Evolutionary conservation across 2,113 vertebrate genomes (phyloP).

Genomic region (Elgaria multicarinata): DNA sequence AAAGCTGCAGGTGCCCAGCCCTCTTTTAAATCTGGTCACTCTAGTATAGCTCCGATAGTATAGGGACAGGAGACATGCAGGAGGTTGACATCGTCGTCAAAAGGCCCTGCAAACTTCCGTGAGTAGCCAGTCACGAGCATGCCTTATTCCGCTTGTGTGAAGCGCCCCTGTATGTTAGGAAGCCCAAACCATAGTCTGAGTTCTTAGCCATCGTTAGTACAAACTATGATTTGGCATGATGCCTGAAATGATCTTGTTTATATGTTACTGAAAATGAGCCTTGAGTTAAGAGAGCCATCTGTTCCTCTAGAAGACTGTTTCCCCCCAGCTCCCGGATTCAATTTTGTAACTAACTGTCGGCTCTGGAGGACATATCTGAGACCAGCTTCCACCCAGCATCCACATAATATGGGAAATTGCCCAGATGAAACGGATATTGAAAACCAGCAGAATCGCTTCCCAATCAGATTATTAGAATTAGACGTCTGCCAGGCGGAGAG

Average conservation of each 20-base stretch:
- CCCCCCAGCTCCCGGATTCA: neutral
- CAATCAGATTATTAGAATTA: conserved; percentile 5
- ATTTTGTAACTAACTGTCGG: neutral
- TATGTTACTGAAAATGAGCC: neutral
- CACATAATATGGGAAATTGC: neutral
- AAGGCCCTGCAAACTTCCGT: too few relatives aligned
- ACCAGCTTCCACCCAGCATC: neutral
- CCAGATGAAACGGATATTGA: neutral
- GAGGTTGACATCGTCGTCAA: too few relatives aligned
- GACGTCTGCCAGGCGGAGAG: neutral
- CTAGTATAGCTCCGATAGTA: too few relatives aligned
- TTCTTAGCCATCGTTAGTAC: neutral
- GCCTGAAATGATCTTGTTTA: neutral
- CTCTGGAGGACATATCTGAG: neutral
- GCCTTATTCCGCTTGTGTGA: too few relatives aligned
- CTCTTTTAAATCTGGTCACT: too few relatives aligned
- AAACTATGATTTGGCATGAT: neutral
- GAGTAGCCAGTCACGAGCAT: too few relatives aligned
- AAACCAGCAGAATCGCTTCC: neutral
- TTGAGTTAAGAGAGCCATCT: neutral
- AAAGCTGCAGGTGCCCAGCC: too few relatives aligned
- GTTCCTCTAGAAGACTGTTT: too few relatives aligned
- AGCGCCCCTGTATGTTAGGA: neutral
- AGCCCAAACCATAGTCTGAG: neutral
- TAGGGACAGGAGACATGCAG: too few relatives aligned